phyloP scores from a whole-genome alignment of 2,113 vertebrate genomes.

The Zapornia atra region DNA sequence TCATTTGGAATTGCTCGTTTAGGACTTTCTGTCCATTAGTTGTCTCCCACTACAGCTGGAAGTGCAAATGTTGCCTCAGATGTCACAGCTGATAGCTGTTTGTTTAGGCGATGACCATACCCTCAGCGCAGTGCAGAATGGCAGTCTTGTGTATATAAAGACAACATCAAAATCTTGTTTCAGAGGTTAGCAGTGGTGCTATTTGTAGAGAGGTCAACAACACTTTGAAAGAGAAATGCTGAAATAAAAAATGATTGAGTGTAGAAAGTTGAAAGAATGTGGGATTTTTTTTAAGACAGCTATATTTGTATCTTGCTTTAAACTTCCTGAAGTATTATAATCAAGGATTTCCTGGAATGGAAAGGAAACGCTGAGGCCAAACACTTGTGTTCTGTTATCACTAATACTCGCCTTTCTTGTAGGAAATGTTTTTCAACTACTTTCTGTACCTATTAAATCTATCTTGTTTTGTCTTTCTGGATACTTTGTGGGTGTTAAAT shows the following conservation, averaged over 20 bases:
- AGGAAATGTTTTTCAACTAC: background rate
- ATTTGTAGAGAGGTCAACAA: background rate
- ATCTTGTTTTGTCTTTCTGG: background rate
- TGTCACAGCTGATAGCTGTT: background rate
- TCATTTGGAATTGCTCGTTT: background rate
- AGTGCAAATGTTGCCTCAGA: background rate
- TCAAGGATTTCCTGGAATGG: background rate
- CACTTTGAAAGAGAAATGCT: background rate
- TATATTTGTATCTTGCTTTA: background rate
- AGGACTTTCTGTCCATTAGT: background rate
- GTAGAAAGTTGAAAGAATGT: background rate
- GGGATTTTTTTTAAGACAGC: background rate
- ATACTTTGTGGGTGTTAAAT: background rate
- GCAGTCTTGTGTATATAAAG: fast-evolving
- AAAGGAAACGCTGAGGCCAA: background rate
- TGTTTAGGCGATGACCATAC: background rate
- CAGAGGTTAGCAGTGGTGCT: background rate
- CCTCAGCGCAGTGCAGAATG: background rate
- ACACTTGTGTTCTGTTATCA: background rate
- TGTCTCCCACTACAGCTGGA: background rate
- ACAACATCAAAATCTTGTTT: background rate
- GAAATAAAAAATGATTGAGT: background rate
- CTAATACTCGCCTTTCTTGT: background rate
- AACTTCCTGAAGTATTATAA: background rate
- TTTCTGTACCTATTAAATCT: background rate